Base-by-base conservation (phyloP, 1,140 invertebrate species). In the Cotesia typhae region DNA sequence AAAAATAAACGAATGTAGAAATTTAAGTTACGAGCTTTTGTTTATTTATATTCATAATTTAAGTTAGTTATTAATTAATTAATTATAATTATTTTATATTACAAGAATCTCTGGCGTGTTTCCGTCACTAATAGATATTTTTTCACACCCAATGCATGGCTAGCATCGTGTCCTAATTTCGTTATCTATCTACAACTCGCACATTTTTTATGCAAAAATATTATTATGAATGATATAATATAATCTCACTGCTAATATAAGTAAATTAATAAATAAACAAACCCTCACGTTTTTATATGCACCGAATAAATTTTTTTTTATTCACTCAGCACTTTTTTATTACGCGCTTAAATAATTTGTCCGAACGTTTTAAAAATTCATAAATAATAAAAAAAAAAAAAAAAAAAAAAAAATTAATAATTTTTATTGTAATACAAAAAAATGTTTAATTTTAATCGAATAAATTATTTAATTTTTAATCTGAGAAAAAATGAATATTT, bases 141-240 rank as follows among this genome's bases (percentile, higher is more conserved):
- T 72, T 72, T 12, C 60, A 36, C 35, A 78, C 59, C 74, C 72
- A 75, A 64, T 81, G 82, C 83, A 82, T 82, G 83, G 59, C 78
- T 77, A 74, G 79, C 77, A 76, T 80, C 78, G 76, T 81, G 78
- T 79, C 71, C 77, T 82, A 74, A 76, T 83, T 78, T 76, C 52
- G 74, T 78, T 77, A 1, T 47, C 41, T 47, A 47, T 47, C 41
- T 47, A 47, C 6, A 47, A 47, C 41, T 10, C 4, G 41, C 41
- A 47, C 41, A 47, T 7, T 9, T 47, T 47, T 47, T 47, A 47
- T 47, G 41, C 41, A 47, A 7, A 47, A 47, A 47, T 9, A 76
- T 81, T 79, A 75, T 77, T 69, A 76, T 78, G 10, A 61, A 28
- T 61, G 28, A 61, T 28, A 36, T 0, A 63, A 28, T 55, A 55